Evolutionary conservation across 2,113 vertebrate species (phyloP).

Genomic region (Odontophorus gujanensis): DNA sequence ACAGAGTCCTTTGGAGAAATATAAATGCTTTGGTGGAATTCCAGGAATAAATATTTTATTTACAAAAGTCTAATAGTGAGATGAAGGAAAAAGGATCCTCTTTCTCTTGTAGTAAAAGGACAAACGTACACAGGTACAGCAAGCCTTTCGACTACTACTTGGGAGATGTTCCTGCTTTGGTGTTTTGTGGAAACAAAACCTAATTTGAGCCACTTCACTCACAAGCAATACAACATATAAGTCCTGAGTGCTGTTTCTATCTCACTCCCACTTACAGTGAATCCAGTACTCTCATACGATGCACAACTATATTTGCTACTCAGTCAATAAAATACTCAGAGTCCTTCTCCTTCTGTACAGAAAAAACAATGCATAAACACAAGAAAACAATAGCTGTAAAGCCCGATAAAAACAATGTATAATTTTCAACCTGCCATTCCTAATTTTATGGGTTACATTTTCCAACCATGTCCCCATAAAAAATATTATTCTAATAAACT

Average conservation of each 20-base stretch:
- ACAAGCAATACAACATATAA: fast-evolving
- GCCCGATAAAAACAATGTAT: conserved; percentile 2
- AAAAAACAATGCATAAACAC: neutral
- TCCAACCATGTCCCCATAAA: neutral
- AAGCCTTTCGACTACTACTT: neutral
- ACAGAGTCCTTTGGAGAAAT: neutral
- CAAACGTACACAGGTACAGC: neutral
- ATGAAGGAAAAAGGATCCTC: neutral
- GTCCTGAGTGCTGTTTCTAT: neutral
- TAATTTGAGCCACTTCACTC: neutral
- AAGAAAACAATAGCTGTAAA: neutral
- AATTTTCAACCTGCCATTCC: conserved; percentile 39
- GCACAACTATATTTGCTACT: neutral
- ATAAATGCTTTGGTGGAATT: neutral
- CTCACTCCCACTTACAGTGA: neutral
- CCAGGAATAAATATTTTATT: neutral
- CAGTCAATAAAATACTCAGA: neutral
- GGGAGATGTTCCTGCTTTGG: neutral
- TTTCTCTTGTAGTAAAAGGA: neutral
- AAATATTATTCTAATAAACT: conserved; percentile 31
- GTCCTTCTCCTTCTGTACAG: neutral
- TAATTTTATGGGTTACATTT: conserved; percentile 42
- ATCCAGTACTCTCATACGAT: neutral
- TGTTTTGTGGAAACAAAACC: neutral
- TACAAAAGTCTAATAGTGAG: conserved; percentile 10